Conservation (phyloP, 2,113 vertebrate species). For the Planiliza haematocheilus region DNA sequence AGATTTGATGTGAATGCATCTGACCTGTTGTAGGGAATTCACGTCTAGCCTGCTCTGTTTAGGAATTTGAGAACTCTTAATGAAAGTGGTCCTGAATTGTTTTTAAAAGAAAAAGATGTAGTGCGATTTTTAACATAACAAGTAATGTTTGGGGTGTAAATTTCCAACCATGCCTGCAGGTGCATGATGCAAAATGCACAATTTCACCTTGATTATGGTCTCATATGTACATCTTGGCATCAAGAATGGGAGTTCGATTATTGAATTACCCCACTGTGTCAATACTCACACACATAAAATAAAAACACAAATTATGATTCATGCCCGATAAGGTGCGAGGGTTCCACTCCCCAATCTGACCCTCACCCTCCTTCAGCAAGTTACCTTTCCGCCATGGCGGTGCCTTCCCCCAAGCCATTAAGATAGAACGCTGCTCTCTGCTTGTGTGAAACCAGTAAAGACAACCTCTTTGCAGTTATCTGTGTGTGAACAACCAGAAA, state of each 20-base stretch:
- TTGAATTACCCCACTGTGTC: conserved; percentile 41
- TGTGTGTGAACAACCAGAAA: conserved; percentile 94
- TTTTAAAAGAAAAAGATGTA: no score
- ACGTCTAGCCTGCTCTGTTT: background rate
- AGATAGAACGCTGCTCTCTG: conserved; percentile 92
- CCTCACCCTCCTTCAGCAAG: conserved; percentile 61
- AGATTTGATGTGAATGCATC: background rate
- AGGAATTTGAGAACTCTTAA: conserved; percentile 27
- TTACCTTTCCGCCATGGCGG: conserved; percentile 88
- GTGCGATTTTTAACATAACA: no score
- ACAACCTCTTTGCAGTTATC: conserved; percentile 97
- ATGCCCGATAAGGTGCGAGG: conserved; percentile 1
- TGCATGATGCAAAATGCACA: background rate
- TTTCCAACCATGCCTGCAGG: background rate
- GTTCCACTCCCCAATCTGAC: background rate
- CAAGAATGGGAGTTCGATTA: no score
- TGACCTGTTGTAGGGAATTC: background rate
- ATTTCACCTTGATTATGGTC: background rate
- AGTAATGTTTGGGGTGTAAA: no score
- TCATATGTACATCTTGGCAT: no score
- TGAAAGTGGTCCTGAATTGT: conserved; percentile 9
- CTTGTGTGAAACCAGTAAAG: conserved; percentile 95
- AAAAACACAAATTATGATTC: conserved; percentile 8
- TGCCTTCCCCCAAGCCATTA: conserved; percentile 89
- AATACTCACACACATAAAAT: conserved; percentile 27